phyloP scores from a whole-genome alignment of 2,888 invertebrate genomes.

The Tortricodes alternella region DNA sequence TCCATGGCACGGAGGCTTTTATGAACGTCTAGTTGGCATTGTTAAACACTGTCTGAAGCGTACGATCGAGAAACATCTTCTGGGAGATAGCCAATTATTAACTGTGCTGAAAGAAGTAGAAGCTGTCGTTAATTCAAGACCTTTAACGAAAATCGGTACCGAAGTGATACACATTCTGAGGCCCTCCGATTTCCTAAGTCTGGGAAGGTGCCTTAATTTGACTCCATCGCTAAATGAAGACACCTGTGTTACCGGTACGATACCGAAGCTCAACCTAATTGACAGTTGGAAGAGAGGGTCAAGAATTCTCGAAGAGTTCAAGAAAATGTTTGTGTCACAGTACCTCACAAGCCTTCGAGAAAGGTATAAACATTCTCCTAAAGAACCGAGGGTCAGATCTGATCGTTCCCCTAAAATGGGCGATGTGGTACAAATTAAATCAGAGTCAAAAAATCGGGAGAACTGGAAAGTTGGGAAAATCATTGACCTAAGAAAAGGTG shows the following conservation, averaged over 20 bases:
- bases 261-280: constrained; percentile 19
- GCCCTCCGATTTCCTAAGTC: constrained; percentile 12
- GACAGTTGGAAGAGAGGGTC: constrained; percentile 18
- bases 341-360: too few species aligned
- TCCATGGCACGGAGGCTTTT: constrained; percentile 36
- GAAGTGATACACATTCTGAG: constrained; percentile 15
- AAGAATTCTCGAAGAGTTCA: too few species aligned
- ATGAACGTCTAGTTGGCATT: constrained; percentile 31
- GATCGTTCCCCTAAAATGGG: neutral
- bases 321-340: too few species aligned
- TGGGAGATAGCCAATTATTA: neutral
- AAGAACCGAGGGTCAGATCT: too few species aligned
- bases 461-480: neutral
- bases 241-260: neutral
- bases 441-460: neutral
- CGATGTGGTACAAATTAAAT: constrained; percentile 8
- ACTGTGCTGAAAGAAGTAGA: constrained; percentile 7
- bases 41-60: constrained; percentile 17
- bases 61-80: neutral
- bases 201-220: neutral
- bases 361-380: too few species aligned
- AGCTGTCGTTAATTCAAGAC: neutral
- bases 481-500: neutral
- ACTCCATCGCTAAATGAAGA: neutral
- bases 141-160: constrained; percentile 6